phyloP scores from a whole-genome alignment of 2,888 invertebrate species.

The Marronus borbonicus region DNA sequence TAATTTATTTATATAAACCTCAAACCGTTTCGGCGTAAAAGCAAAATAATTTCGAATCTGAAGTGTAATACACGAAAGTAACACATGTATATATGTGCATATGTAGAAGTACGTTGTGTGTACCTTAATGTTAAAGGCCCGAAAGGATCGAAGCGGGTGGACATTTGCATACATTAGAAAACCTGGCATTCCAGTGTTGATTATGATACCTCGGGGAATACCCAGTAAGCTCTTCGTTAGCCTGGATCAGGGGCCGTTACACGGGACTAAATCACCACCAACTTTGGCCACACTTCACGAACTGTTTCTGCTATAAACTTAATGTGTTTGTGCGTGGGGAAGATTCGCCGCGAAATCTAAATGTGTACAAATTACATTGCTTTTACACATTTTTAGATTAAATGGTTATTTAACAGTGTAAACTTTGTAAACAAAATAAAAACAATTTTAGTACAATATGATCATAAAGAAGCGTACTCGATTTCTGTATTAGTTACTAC shows the following conservation, averaged over 20 bases:
- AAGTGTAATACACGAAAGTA: neutral
- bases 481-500: no score
- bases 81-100: neutral
- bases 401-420: no score
- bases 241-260: conserved; percentile 55
- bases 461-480: no score
- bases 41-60: neutral
- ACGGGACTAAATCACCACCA: conserved; percentile 54
- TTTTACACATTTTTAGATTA: neutral
- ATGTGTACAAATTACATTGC: conserved; percentile 19
- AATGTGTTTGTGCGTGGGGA: conserved; percentile 8
- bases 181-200: conserved; percentile 60
- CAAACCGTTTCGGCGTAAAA: neutral
- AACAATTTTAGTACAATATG: no score
- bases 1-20: conserved; percentile 9
- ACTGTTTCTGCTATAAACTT: conserved; percentile 42
- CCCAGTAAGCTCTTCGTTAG: conserved; percentile 58
- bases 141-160: conserved; percentile 50
- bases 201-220: conserved; percentile 64
- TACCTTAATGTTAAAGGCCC: conserved; percentile 5
- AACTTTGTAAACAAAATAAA: no score
- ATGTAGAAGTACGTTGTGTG: neutral
- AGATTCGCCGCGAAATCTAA: conserved; percentile 9
- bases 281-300: conserved; percentile 53
- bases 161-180: conserved; percentile 65